A percentile compares a stretch with the other conserved stretches of the same genome.
These are phyloP conservation scores for Hirtodrosophila confusa DNA, from an alignment of 2,888 invertebrate species.

Conservation along the genomic window DNA sequence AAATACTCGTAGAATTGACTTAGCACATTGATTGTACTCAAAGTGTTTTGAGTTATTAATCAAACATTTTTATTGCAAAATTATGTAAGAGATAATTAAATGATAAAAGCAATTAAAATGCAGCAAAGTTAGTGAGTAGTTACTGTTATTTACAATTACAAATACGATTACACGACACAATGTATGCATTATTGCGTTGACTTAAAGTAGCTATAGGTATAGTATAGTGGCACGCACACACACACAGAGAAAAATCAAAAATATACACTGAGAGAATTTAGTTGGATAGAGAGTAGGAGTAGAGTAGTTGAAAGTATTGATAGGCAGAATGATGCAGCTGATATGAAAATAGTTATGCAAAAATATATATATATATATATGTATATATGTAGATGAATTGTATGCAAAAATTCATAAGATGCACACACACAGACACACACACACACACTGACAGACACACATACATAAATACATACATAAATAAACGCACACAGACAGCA, in stretches of 20 bases:
- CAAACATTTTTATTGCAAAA: too few relatives aligned
- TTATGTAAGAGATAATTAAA: constrained; percentile 1
- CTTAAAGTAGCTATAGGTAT: constrained; percentile 12
- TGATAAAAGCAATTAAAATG: constrained; percentile 34
- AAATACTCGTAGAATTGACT: too few relatives aligned
- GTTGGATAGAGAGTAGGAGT: constrained; percentile 1
- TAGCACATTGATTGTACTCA: too few relatives aligned
- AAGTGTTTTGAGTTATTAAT: too few relatives aligned
- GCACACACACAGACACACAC: constrained; percentile 5
- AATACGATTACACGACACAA: constrained; percentile 27
- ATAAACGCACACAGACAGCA: constrained; percentile 53
- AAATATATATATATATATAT: constrained; percentile 3
- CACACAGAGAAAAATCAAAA: constrained; percentile 16
- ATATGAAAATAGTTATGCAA: constrained; percentile 2
- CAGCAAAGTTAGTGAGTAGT: constrained; percentile 13
- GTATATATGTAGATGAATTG: constrained; percentile 14
- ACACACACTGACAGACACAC: constrained; percentile 8
- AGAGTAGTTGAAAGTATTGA: constrained; percentile 2
- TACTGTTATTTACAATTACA: constrained; percentile 36
- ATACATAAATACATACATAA: constrained; percentile 28
- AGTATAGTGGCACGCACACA: constrained; percentile 1
- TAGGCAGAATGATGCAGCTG: constrained; percentile 9
- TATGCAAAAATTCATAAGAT: constrained; percentile 5
- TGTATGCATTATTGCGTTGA: constrained; percentile 20
- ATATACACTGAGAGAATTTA: background rate